Percentiles rank a stretch among this genome's conserved stretches.
phyloP scores from a whole-genome alignment of 2,113 vertebrate species.

The Fukomys damarensis region DNA sequence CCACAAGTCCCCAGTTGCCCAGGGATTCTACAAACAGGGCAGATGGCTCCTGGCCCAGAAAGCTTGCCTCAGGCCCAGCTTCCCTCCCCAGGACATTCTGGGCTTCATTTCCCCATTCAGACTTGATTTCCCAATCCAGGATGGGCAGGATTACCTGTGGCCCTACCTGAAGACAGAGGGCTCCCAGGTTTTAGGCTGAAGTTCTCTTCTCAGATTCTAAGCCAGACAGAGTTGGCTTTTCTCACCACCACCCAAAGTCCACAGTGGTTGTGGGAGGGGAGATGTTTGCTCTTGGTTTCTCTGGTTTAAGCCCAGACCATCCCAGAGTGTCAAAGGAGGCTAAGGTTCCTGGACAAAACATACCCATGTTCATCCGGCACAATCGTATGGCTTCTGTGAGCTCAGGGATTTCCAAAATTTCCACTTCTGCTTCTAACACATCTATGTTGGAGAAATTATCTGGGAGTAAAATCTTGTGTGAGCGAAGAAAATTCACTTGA shows the following conservation, averaged over 20 bases:
- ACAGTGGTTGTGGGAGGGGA: neutral
- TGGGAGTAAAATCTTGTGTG: slow-evolving; percentile 85
- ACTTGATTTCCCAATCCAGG: neutral
- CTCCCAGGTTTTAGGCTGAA: neutral
- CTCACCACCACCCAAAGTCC: slow-evolving; percentile 20
- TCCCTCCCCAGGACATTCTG: neutral
- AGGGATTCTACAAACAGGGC: neutral
- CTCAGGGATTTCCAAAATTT: slow-evolving; percentile 83
- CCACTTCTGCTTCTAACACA: slow-evolving; percentile 82
- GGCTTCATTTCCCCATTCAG: neutral
- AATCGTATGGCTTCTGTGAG: slow-evolving; percentile 81
- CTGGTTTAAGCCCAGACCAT: neutral
- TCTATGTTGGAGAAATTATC: slow-evolving; percentile 85
- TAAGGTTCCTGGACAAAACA: neutral
- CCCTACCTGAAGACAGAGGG: neutral
- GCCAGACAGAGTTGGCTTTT: neutral
- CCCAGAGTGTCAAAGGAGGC: neutral
- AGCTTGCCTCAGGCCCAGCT: neutral
- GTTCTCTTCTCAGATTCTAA: slow-evolving; percentile 33
- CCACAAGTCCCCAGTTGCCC: neutral
- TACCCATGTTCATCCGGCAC: slow-evolving; percentile 80
- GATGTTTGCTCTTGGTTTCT: slow-evolving; percentile 36
- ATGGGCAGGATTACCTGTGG: neutral
- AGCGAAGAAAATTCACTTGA: slow-evolving; percentile 87
- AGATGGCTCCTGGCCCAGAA: neutral